Evolutionary conservation across 2,113 vertebrate genomes (phyloP), one percentile per base, ranked within the genome.

Genomic region (Syngnathus typhle): DNA sequence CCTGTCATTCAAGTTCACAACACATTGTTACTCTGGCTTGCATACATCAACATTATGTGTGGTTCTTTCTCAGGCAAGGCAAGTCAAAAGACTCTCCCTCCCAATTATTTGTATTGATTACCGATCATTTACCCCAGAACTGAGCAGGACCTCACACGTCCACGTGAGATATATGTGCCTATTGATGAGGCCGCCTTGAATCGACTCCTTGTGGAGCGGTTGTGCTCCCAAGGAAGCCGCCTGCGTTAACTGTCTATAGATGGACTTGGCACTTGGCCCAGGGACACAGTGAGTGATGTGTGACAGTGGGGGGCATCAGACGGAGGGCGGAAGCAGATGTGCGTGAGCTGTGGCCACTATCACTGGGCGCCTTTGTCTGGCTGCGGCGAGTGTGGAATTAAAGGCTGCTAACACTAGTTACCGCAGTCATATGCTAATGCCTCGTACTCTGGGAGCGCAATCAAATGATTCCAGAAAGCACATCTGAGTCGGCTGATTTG

Each of bases 341-440:
- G 84, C 82, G 83, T 69, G 80, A 85, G 84, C 88, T 71, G 80
- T 82, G 81, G 81, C 78, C 68, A 38, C 80, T 65, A 82, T 85
- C 85, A 88, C 82, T 83, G 86, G 76, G 78, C 73, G 72, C 63
- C 86, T 89, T 90, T 90, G 88, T 90, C 79, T 83, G 72, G 67
- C 79, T 37, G 65, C 36, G 2, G 72, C 82, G 78, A 78, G 82
- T 64, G 78, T 74, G 85, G 83, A 90, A 90, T 90, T 88, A 88
- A 88, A 90, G 85, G 81, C 79, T 84, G 79, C 86, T 84, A 87
- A 83, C 82, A 80, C 84, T 82, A 73, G 74, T 78, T 75, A 69
- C 65, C 78, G 65, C 82, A 81, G 83, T 85, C 78, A 74, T 78
- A 90, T 92, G 89, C 87, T 90, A 91, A 91, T 91, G 71, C 68